These are phyloP conservation scores for Bettongia penicillata DNA, from an alignment of 2,113 vertebrate genomes.

Conservation along the genomic window DNA sequence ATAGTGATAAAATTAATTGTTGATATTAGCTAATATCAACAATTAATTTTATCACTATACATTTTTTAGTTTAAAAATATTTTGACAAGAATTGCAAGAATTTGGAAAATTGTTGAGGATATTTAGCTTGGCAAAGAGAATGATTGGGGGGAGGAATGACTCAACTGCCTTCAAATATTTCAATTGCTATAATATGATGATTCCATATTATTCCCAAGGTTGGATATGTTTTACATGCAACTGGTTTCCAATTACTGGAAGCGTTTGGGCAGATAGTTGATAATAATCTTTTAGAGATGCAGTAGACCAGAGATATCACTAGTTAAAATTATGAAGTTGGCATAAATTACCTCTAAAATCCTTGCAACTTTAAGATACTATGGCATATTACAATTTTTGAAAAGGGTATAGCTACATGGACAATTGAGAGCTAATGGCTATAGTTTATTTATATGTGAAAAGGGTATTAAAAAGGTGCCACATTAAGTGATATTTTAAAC, in stretches of 20 bases:
- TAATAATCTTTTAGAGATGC: neutral
- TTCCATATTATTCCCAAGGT: neutral
- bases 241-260: neutral
- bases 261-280: neutral
- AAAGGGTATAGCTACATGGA: neutral
- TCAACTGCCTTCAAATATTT: neutral
- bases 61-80: neutral
- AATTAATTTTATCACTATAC: neutral
- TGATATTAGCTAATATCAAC: neutral
- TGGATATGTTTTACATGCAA: neutral
- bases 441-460: neutral
- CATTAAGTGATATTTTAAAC: neutral
- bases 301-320: neutral
- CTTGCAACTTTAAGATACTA: neutral
- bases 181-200: neutral
- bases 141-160: neutral
- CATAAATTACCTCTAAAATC: neutral
- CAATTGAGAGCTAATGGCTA: neutral
- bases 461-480: neutral
- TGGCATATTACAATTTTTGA: neutral
- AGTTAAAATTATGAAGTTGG: neutral
- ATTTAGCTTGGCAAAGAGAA: neutral
- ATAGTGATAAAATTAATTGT: too few relatives aligned
- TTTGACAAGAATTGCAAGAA: neutral
- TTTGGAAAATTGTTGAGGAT: neutral